Percentiles rank a stretch among this genome's conserved stretches.
phyloP scores from a whole-genome alignment of 2,888 invertebrate species.

The Automeris io region DNA sequence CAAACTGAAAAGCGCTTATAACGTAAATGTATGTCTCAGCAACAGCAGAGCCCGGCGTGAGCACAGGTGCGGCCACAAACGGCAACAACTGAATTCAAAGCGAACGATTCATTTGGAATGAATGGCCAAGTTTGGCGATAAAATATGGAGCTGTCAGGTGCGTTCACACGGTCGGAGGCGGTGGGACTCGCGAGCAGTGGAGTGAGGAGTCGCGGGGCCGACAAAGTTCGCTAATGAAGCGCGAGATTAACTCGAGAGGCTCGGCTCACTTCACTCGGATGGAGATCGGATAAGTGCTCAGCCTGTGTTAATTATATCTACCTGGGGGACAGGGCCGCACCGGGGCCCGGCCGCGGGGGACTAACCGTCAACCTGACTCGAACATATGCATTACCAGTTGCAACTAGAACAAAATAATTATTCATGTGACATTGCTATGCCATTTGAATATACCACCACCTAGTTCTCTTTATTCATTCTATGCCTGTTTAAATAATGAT shows the following conservation, averaged over 20 bases:
- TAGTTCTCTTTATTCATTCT: too few relatives aligned
- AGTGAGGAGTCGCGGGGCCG: slow-evolving; percentile 7
- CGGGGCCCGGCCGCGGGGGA: background rate
- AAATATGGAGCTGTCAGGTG: background rate
- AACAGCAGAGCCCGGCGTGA: too few relatives aligned
- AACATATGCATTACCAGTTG: too few relatives aligned
- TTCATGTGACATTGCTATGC: too few relatives aligned
- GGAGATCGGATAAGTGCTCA: slow-evolving; percentile 4
- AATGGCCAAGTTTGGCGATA: background rate
- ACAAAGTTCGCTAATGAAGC: slow-evolving; percentile 36
- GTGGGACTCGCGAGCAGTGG: background rate
- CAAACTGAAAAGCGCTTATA: too few relatives aligned
- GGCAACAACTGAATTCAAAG: too few relatives aligned
- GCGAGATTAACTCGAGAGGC: slow-evolving; percentile 15
- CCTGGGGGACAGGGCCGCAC: background rate
- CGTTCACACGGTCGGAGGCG: background rate
- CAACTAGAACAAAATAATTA: too few relatives aligned
- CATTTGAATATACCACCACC: too few relatives aligned
- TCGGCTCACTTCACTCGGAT: slow-evolving; percentile 10
- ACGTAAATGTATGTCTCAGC: too few relatives aligned
- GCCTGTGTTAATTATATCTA: slow-evolving; percentile 8
- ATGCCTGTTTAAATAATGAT: too few relatives aligned
- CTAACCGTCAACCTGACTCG: too few relatives aligned
- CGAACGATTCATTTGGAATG: background rate
- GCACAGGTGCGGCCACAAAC: too few relatives aligned